Evolutionary conservation across 2,797 vertebrate species (phyloP).

Genomic region (Xenentodon cancila): DNA sequence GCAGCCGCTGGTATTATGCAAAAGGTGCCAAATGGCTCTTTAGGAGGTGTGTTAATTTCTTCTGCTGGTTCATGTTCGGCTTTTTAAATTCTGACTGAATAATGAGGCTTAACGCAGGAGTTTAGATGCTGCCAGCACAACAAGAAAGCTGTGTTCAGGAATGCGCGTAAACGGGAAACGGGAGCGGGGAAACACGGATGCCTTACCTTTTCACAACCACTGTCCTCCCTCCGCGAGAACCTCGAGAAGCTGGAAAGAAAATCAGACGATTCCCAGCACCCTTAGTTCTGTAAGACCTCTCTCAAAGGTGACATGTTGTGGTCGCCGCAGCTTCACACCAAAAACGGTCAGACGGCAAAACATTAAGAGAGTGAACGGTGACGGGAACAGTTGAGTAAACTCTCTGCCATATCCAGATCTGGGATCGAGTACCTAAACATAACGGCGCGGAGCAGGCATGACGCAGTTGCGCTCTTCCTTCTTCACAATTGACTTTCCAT

Average conservation of each 20-base stretch:
- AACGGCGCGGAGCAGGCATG: conserved; percentile 21
- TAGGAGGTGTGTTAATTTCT: too few relatives aligned
- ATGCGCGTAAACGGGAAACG: conserved; percentile 24
- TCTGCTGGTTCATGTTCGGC: too few relatives aligned
- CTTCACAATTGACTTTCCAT: conserved; percentile 19
- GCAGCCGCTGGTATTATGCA: too few relatives aligned
- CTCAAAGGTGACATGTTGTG: conserved; percentile 13
- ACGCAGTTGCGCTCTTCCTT: conserved; percentile 22
- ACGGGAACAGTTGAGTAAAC: conserved; percentile 45
- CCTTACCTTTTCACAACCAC: conserved; percentile 59
- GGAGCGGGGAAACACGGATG: neutral
- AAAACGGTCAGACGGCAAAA: conserved; percentile 3
- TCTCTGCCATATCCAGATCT: conserved; percentile 43
- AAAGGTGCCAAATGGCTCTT: too few relatives aligned
- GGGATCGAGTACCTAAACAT: conserved; percentile 1
- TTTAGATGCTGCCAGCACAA: too few relatives aligned
- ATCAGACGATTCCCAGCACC: conserved; percentile 5
- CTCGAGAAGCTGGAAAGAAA: conserved; percentile 18
- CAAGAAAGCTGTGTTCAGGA: neutral
- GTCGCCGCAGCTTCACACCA: conserved; percentile 31
- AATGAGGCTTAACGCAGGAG: too few relatives aligned
- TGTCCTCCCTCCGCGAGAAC: conserved; percentile 36
- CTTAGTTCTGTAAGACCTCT: too few relatives aligned
- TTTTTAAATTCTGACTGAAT: too few relatives aligned
- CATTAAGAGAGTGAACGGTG: neutral